Evolutionary conservation across 2,797 vertebrate species (phyloP).

Genomic region (Lophius americanus): DNA sequence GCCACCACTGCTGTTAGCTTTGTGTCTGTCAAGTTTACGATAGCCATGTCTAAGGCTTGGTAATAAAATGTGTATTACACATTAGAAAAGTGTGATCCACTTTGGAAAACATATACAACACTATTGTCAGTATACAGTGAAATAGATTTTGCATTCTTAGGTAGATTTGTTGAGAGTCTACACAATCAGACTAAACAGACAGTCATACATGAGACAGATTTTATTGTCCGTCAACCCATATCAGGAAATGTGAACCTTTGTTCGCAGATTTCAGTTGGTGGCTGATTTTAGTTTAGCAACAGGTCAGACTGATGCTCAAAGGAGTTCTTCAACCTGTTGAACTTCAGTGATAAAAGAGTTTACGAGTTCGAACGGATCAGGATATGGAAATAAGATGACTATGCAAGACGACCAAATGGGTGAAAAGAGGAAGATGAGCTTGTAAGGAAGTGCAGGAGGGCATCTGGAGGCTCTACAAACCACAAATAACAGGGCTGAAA

Average conservation of each 20-base stretch:
- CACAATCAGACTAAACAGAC: too few species aligned
- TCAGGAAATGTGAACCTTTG: too few species aligned
- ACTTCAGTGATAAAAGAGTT: too few species aligned
- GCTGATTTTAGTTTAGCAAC: too few species aligned
- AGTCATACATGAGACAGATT: too few species aligned
- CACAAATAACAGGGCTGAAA: conserved; percentile 63
- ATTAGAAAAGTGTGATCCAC: conserved; percentile 58
- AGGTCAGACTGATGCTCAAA: too few species aligned
- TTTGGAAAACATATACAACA: conserved; percentile 16
- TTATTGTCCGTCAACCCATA: too few species aligned
- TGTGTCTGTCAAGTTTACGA: conserved; percentile 82
- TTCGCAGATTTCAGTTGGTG: too few species aligned
- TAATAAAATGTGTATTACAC: conserved; percentile 69
- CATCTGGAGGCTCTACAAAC: conserved; percentile 56
- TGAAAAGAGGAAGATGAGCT: conserved; percentile 28
- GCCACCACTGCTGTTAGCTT: conserved; percentile 75
- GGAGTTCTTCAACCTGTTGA: too few species aligned
- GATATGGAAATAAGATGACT: conserved; percentile 21
- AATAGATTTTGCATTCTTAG: too few species aligned
- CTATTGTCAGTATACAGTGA: neutral
- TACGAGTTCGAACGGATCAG: conserved; percentile 13
- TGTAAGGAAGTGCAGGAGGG: conserved; percentile 51
- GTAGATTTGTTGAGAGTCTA: too few species aligned
- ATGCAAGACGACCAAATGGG: conserved; percentile 16
- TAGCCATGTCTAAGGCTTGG: conserved; percentile 69